Base-by-base conservation (phyloP, 1,140 invertebrate genomes). In the Bombus picipes region DNA sequence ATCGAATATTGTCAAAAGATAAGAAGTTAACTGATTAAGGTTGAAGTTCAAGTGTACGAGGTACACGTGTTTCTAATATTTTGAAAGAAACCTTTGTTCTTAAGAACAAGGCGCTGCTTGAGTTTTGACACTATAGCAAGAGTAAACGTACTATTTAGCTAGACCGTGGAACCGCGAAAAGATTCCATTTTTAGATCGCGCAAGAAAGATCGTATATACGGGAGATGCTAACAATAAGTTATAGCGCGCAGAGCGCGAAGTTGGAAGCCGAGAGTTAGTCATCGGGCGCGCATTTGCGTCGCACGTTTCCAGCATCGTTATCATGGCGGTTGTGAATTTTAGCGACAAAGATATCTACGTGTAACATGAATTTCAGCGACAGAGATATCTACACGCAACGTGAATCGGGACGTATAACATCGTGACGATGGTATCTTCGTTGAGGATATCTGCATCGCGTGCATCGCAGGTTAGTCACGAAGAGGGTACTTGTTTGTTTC, bases 141-240 rank as follows among this genome's bases (percentile, higher is more conserved):
- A 41, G 70, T 13, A 57, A 59, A 81, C 66, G 79, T 41, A 57
- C 70, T 78, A 66, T 66, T 22, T n/a, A 34, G 13, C 41, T 62
- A 66, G 39, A 22, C 22, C 47, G 39, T n/a, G 39, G 8, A 37
- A 34, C 65, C 13, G 22, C 32, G 39, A 37, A 34, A 22, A 53
- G 34, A 8, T 28, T 85, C 83, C 83, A 85, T 85, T 85, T 85
- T 85, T 85, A 85, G 83, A 85, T 18, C 83, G 15, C 28, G 22
- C 43, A 4, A 28, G 66, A 39, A 41, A 39, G 39, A 32, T 43
- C 65, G 47, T 66, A 82, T 62, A 62, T 28, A 66, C 65, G 34
- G 15, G 34, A 28, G 65, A 53, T n/a, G 59, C 43, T 34, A 72
- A 62, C 59, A 62, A 62, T 62, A 62, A 70, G 28, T 70, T 66